These are phyloP conservation scores for Marasmarcha lunaedactyla DNA, from an alignment of 2,888 invertebrate species.

Conservation along the genomic window DNA sequence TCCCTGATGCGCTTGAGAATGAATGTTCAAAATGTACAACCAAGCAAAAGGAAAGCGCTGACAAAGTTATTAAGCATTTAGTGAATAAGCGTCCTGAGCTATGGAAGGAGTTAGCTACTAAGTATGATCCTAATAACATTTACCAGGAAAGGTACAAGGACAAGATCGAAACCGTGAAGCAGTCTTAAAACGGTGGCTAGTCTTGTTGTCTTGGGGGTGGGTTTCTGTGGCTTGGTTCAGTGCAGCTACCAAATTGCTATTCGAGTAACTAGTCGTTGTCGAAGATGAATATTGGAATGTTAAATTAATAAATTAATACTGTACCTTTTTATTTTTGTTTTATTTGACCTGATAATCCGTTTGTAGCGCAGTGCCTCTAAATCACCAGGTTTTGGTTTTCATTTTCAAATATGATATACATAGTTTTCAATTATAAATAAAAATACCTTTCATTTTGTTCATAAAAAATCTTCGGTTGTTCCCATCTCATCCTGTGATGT, in stretches of 20 bases:
- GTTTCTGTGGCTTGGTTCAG: not conserved
- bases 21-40: slow-evolving; percentile 79
- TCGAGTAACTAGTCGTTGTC: not conserved
- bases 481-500: too few relatives aligned
- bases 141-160: slow-evolving; percentile 76
- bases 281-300: not conserved
- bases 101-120: slow-evolving; percentile 75
- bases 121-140: slow-evolving; percentile 77
- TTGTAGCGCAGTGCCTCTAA: too few relatives aligned
- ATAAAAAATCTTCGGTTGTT: too few relatives aligned
- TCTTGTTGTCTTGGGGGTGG: not conserved
- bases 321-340: too few relatives aligned
- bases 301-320: too few relatives aligned
- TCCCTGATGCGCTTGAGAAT: slow-evolving; percentile 79
- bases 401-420: too few relatives aligned
- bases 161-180: slow-evolving; percentile 37
- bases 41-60: slow-evolving; percentile 64
- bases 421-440: too few relatives aligned
- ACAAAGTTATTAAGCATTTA: slow-evolving; percentile 76
- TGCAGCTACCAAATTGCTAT: slow-evolving; percentile 6
- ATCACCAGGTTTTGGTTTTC: too few relatives aligned
- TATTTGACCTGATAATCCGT: too few relatives aligned
- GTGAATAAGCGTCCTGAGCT: slow-evolving; percentile 75
- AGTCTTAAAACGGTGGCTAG: too few relatives aligned
- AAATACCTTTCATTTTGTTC: too few relatives aligned